Base-by-base conservation (phyloP, 2,888 invertebrate species). In the Tachina grossa region DNA sequence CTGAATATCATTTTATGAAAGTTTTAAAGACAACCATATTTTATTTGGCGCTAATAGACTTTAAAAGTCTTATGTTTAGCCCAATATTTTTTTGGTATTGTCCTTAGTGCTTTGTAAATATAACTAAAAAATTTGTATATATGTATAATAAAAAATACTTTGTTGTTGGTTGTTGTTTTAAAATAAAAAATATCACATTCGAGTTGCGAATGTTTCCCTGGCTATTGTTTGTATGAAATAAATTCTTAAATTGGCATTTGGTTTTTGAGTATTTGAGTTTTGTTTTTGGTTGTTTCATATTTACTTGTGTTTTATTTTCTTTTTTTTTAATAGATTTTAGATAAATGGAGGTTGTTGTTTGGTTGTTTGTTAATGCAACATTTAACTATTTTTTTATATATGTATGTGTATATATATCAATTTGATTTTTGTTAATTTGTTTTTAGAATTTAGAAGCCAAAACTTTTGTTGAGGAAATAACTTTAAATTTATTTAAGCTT, bases 161-260 rank as follows among this genome's bases (percentile, higher is more conserved):
- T 86, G 13, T 87, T 83, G 85, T 80, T 87, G 84, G 87, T 87
- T 85, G 31, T 31, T 69, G 45, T 84, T 88, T n/a, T 83, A 84
- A 89, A 90, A 89, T 88, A 87, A 88, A 91, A 92, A 92, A 92
- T 92, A 92, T 92, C 92, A 92, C 92, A 92, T 91, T 91, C 92
- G 92, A 91, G 91, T 91, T 92, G 90, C 89, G 92, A 91, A 92
- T 92, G 91, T 91, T 90, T 92, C 90, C 91, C 92, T 91, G 92
- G 92, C 92, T 92, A 92, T 91, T 92, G 91, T 92, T 91, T 89
- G 88, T 90, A 88, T 86, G 90, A 90, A 92, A 91, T 91, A 90
- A 91, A 91, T 90, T 89, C 87, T 88, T 87, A 88, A 90, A 89
- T 89, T 89, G 89, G 87, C 87, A 84, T 89, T 89, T 87, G 84